Conservation (phyloP, 2,797 vertebrate species). For the Alcedo atthis region DNA sequence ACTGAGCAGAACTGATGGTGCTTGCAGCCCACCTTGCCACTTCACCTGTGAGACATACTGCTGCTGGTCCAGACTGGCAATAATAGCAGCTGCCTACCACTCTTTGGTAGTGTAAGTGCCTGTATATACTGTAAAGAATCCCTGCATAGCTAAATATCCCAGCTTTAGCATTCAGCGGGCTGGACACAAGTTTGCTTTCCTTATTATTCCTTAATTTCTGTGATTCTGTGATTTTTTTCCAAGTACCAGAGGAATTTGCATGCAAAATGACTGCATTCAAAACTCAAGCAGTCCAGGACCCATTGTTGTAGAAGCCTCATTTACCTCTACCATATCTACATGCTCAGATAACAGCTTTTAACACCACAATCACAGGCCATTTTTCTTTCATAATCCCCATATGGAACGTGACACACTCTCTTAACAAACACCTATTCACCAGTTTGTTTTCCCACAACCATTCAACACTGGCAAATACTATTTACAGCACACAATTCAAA, state of each 20-base stretch:
- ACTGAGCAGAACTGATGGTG: neutral
- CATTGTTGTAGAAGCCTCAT: neutral
- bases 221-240: no score
- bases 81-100: neutral
- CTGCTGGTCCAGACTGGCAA: neutral
- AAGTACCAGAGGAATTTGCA: neutral
- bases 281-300: neutral
- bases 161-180: neutral
- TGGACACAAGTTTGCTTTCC: neutral
- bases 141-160: neutral
- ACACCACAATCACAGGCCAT: neutral
- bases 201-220: no score
- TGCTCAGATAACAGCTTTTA: neutral
- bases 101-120: neutral
- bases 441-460: neutral
- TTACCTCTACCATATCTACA: neutral
- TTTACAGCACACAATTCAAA: neutral
- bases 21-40: neutral
- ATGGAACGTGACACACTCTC: neutral
- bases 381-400: neutral
- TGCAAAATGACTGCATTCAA: neutral
- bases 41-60: neutral
- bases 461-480: neutral
- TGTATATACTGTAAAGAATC: neutral
- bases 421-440: neutral